Evolutionary conservation across 2,797 vertebrate genomes (phyloP), one percentile per base, ranked within the genome.

Genomic region (Hirundo rustica): DNA sequence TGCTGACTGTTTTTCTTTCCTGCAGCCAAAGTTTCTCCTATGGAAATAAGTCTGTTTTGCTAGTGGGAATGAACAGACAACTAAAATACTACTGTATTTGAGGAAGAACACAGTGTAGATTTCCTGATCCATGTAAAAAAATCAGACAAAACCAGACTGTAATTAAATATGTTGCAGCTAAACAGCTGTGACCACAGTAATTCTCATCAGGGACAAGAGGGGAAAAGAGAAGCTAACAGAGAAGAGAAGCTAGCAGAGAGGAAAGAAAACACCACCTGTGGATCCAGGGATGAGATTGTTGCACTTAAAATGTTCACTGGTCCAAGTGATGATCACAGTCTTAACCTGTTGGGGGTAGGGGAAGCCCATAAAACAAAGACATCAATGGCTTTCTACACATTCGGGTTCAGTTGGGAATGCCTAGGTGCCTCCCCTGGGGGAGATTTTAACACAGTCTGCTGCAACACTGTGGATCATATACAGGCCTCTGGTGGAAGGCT

Each of bases 41-140:
- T 53, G 55, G 44, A 91, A 93, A 47, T 64, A 89, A 62, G 51
- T 38, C 36, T 62, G 34, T 84, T 78, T 29, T 54, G 48, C 36
- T 87, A 57, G 20, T 26, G 53, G 27, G n/a, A 94, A 91, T 42
- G 13, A 91, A 40, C 65, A 85, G 60, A 86, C 27, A 17, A 85
- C 57, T 91, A 79, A 94, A 92, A 87, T 65, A 82, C 36, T 54
- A 47, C 26, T 73, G 75, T n/a, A 87, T 83, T 30, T 91, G 61
- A 92, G 50, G 44, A 91, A 92, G 84, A 95, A 91, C 81, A 91
- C 8, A 58, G 50, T 18, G 75, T 77, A 72, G 61, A 8, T 68
- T 88, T 94, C 65, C 75, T 68, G 38, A 91, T 92, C n/a, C 65
- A 93, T 88, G 26, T 44, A 5, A n/a, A 11, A 60, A 93, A 88